Evolutionary conservation across 23 tunicate species (phyloP).

Genomic region (Ciona savignyi): DNA sequence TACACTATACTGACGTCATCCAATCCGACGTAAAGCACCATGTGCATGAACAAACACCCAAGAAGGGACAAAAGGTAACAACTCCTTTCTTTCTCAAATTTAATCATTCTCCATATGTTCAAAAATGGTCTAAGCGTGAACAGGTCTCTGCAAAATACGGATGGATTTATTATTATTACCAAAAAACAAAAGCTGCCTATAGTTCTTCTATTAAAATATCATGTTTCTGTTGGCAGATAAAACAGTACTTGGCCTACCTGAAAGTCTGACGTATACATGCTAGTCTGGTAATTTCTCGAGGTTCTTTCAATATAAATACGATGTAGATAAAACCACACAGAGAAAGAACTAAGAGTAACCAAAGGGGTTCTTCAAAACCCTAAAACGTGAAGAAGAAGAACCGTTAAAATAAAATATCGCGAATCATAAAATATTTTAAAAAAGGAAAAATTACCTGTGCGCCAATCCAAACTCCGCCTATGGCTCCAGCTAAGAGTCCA

Average conservation of each 20-base stretch:
- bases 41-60: neutral
- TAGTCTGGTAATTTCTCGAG: neutral
- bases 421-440: neutral
- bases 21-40: neutral
- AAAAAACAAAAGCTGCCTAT: too few species aligned
- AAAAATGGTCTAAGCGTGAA: neutral
- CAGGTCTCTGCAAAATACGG: too few species aligned
- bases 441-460: neutral
- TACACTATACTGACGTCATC: slow-evolving; percentile 2
- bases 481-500: neutral
- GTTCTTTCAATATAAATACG: neutral
- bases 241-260: too few species aligned
- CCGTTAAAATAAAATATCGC: neutral
- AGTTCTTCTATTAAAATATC: too few species aligned
- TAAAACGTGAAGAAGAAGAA: neutral
- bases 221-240: too few species aligned
- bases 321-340: neutral
- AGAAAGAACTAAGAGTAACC: neutral
- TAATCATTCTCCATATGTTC: neutral
- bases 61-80: neutral
- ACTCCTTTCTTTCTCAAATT: neutral
- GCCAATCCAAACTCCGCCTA: neutral
- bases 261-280: neutral
- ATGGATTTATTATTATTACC: too few species aligned
- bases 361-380: neutral